phyloP scores from a whole-genome alignment of 2,888 invertebrate species.

The Folsomia candida region DNA sequence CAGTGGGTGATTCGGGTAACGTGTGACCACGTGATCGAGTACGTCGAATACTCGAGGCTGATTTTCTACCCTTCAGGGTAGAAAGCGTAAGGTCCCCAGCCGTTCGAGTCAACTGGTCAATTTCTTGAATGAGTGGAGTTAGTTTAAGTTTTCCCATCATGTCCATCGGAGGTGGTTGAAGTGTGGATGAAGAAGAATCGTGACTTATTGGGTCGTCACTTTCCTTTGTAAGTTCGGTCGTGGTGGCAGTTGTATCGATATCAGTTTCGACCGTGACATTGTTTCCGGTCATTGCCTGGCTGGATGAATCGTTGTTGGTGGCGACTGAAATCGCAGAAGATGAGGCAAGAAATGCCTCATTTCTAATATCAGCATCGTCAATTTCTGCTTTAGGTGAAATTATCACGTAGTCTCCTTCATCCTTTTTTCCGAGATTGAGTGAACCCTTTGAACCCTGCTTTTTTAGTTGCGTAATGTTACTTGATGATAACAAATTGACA shows the following conservation, averaged over 20 bases:
- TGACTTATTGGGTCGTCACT: not conserved
- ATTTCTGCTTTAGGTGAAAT: constrained; percentile 30
- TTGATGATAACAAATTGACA: not conserved
- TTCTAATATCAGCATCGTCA: constrained; percentile 35
- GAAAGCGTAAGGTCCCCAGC: constrained; percentile 28
- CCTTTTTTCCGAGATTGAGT: too few species aligned
- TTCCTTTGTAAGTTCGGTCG: not conserved
- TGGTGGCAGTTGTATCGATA: not conserved
- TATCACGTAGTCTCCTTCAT: constrained; percentile 38
- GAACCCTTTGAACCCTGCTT: too few species aligned
- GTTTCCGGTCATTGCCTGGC: not conserved
- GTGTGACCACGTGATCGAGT: not conserved
- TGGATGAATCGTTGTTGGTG: not conserved
- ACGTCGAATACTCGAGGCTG: not conserved
- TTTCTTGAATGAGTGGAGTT: constrained; percentile 45
- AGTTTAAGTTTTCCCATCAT: constrained; percentile 28
- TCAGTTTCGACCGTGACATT: not conserved
- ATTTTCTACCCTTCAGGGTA: constrained; percentile 8
- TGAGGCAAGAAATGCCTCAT: constrained; percentile 43
- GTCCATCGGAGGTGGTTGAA: not conserved
- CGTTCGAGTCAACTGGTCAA: constrained; percentile 36
- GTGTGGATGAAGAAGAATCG: not conserved
- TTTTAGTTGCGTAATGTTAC: too few species aligned
- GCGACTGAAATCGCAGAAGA: constrained; percentile 26
- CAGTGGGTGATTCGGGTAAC: constrained; percentile 18